Conservation (phyloP, 2,888 invertebrate species). For the Palloptera scutellata region DNA sequence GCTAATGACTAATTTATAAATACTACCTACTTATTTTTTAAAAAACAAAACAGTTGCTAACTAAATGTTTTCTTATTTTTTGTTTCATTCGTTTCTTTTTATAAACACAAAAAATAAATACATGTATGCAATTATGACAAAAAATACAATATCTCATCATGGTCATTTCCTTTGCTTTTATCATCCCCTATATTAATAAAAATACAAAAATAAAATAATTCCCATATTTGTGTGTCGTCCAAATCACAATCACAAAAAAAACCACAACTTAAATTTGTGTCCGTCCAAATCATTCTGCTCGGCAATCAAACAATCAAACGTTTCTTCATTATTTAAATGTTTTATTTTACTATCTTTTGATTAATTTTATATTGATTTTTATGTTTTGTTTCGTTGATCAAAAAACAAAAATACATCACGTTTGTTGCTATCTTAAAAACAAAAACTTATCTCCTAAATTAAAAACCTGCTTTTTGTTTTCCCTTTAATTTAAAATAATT, state of each 20-base stretch:
- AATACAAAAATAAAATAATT: slow-evolving; percentile 40
- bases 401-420: slow-evolving; percentile 34
- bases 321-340: slow-evolving; percentile 32
- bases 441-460: slow-evolving; percentile 25
- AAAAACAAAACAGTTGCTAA: slow-evolving; percentile 53
- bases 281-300: slow-evolving; percentile 50
- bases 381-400: slow-evolving; percentile 42
- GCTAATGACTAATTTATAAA: background rate
- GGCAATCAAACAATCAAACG: slow-evolving; percentile 47
- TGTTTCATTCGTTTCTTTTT: slow-evolving; percentile 60
- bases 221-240: slow-evolving; percentile 39
- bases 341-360: slow-evolving; percentile 33
- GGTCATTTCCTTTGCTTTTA: slow-evolving; percentile 63
- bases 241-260: slow-evolving; percentile 18
- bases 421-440: slow-evolving; percentile 48
- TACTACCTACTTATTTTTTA: background rate
- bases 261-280: no score
- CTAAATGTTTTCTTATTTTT: slow-evolving; percentile 61
- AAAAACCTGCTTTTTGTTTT: background rate
- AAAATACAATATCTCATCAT: slow-evolving; percentile 53
- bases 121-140: slow-evolving; percentile 25
- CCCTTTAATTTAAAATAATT: slow-evolving; percentile 5
- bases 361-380: slow-evolving; percentile 33
- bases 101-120: slow-evolving; percentile 44
- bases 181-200: slow-evolving; percentile 47